Conservation (phyloP, 2,888 invertebrate genomes). For the Hypercompe scribonia region DNA sequence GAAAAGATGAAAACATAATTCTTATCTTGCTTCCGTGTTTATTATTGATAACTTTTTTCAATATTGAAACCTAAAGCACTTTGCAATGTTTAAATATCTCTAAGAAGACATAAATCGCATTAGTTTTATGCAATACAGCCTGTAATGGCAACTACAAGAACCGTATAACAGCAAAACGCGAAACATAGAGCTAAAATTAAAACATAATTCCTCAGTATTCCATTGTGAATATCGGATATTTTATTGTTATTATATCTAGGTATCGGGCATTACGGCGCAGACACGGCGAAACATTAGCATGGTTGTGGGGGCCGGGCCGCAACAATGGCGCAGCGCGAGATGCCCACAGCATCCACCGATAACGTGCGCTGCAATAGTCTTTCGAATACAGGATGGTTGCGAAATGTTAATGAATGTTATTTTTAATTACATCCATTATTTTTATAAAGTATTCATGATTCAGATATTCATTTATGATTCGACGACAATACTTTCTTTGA, state of each 20-base stretch:
- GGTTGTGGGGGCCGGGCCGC: slow-evolving; percentile 45
- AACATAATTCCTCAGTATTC: slow-evolving; percentile 48
- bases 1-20: neutral
- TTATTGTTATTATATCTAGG: slow-evolving; percentile 54
- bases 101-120: neutral
- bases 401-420: neutral
- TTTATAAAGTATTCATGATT: neutral
- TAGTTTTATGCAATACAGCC: neutral
- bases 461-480: neutral
- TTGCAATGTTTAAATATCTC: neutral
- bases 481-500: too few relatives aligned
- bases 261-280: slow-evolving; percentile 37
- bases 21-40: neutral
- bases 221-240: slow-evolving; percentile 47
- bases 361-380: slow-evolving; percentile 55
- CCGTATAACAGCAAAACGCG: neutral
- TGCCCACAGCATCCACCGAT: slow-evolving; percentile 64
- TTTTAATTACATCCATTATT: neutral
- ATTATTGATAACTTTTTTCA: neutral
- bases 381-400: slow-evolving; percentile 49
- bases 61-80: neutral
- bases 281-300: slow-evolving; percentile 47
- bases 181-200: slow-evolving; percentile 43
- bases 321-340: slow-evolving; percentile 61
- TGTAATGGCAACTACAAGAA: neutral